These are phyloP conservation scores for Enteromius afrohamiltoni DNA, from an alignment of 2,797 vertebrate species.

Conservation along the genomic window DNA sequence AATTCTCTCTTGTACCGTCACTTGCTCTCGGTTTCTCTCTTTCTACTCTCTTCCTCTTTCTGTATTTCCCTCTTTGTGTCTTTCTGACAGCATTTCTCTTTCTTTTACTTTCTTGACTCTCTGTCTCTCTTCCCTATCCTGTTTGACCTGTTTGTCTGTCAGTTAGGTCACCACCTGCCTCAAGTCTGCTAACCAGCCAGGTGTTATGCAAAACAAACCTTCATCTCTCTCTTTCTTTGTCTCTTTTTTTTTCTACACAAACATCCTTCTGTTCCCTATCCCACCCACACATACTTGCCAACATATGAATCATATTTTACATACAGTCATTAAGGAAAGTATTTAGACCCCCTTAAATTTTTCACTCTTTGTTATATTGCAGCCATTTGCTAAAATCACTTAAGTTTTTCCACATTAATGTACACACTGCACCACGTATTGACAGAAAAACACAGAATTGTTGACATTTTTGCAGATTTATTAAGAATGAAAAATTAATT, in stretches of 20 bases:
- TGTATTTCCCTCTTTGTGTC: slow-evolving; percentile 24
- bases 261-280: not conserved
- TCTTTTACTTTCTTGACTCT: not conserved
- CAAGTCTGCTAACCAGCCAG: slow-evolving; percentile 33
- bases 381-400: too few relatives aligned
- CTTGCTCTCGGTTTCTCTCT: not conserved
- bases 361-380: too few relatives aligned
- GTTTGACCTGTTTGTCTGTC: slow-evolving; percentile 49
- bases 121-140: slow-evolving; percentile 25
- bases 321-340: too few relatives aligned
- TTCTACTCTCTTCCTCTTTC: slow-evolving; percentile 34
- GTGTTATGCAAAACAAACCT: slow-evolving; percentile 47
- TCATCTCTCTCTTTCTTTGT: slow-evolving; percentile 6
- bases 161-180: slow-evolving; percentile 48
- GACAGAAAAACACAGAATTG: too few relatives aligned
- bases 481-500: too few relatives aligned
- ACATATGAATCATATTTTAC: not conserved
- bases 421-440: too few relatives aligned
- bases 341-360: too few relatives aligned
- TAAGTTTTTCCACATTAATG: too few relatives aligned
- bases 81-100: slow-evolving; percentile 2
- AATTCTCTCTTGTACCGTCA: slow-evolving; percentile 4
- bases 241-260: not conserved
- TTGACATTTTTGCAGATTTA: too few relatives aligned
- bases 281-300: not conserved